phyloP scores from a whole-genome alignment of 2,113 vertebrate genomes.

The Oostethus manadensis region DNA sequence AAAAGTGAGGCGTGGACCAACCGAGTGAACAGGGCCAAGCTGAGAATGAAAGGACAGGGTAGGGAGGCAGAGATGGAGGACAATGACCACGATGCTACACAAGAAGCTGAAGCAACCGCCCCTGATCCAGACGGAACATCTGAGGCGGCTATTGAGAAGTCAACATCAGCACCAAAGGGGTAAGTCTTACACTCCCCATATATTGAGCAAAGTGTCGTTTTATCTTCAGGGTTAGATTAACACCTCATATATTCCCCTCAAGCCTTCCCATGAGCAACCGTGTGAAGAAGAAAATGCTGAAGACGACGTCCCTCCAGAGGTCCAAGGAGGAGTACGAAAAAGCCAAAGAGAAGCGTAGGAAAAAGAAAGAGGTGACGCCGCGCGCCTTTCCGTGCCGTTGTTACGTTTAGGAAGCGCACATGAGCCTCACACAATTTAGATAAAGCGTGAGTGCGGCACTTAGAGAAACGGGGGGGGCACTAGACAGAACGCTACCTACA shows the following conservation, averaged over 20 bases:
- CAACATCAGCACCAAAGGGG: slow-evolving; percentile 18
- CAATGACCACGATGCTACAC: not conserved
- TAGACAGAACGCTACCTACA: no score
- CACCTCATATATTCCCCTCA: slow-evolving; percentile 6
- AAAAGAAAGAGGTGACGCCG: slow-evolving; percentile 80
- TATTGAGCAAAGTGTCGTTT: not conserved
- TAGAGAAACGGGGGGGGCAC: no score
- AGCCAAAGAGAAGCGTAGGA: slow-evolving; percentile 69
- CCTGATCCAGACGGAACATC: slow-evolving; percentile 7
- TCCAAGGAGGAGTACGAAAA: slow-evolving; percentile 85
- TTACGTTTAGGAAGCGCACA: no score
- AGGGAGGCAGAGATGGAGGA: slow-evolving; percentile 1
- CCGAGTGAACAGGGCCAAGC: slow-evolving; percentile 52
- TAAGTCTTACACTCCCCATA: not conserved
- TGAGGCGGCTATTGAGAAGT: slow-evolving; percentile 4
- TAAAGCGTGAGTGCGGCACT: no score
- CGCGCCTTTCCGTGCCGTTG: not conserved
- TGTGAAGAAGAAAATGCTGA: slow-evolving; percentile 70
- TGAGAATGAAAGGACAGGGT: slow-evolving; percentile 14
- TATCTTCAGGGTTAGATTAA: not conserved
- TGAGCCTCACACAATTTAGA: no score
- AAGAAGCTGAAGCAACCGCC: not conserved
- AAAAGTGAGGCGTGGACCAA: slow-evolving; percentile 66
- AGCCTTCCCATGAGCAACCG: slow-evolving; percentile 61
- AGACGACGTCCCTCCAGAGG: slow-evolving; percentile 85